Evolutionary conservation across 2,797 vertebrate genomes (phyloP), one percentile per base, ranked within the genome.

Genomic region (Girardinus metallicus): DNA sequence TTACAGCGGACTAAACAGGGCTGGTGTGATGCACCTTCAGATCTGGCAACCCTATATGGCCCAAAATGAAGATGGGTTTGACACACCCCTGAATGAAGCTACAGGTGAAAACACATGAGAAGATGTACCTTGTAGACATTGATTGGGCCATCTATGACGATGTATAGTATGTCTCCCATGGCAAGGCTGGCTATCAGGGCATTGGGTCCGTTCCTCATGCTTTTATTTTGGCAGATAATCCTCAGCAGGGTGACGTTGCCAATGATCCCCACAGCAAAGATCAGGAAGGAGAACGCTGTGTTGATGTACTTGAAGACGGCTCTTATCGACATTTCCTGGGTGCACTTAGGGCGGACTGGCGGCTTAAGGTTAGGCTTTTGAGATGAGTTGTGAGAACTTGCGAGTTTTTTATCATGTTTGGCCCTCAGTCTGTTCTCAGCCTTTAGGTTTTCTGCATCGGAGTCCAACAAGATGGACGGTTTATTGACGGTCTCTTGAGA

Each of bases 141-240:
- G 93, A 99, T 98, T 2, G 98, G 98, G 29, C 97, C 96, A 82
- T 97, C 97, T 53, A 98, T 97, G 87, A 96, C 93, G 78, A 99
- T 97, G 91, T 99, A 99, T 70, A 99, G 96, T 74, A 99, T 96
- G 95, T 99, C 98, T 87, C 98, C 98, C 1, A 99, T 94, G 0
- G 98, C 98, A 84, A 99, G 95, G 73, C 97, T 99, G 93, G 97
- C 98, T 57, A 99, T 99, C 78, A 99, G 95, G 0, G 97, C 97
- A 0, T 99, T 99, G 26, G 98, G 98, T 55, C 98, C 97, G 2
- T 98, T 99, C 93, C 98, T 96, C 98, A 99, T 99, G 64, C 95
- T 97, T 89, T 97, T 98, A 91, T 99, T 98, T 92, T 97, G 96
- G 88, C 95, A 98, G 94, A 99, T 99, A 90, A 99, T 99, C 95